Evolutionary conservation across 2,888 invertebrate species (phyloP).

Genomic region (Cryptophagus acutangulus): DNA sequence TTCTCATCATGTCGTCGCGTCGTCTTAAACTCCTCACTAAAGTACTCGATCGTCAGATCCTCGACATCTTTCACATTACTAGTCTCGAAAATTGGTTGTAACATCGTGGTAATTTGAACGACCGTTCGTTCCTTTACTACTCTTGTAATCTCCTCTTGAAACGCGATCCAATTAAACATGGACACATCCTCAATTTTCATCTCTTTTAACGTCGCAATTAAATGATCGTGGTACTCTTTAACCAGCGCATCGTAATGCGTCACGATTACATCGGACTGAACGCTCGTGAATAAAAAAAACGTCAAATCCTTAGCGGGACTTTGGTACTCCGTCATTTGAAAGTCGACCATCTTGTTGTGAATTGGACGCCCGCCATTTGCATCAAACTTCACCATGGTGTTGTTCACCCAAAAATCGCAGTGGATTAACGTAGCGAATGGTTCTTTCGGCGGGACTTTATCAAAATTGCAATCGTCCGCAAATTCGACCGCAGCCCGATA

Average conservation of each 20-base stretch:
- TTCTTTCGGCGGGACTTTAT: conserved; percentile 33
- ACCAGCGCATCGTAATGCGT: conserved; percentile 18
- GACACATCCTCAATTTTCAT: conserved; percentile 30
- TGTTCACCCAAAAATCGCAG: conserved; percentile 56
- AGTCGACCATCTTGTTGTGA: conserved; percentile 32
- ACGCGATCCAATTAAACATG: conserved; percentile 41
- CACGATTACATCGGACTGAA: conserved; percentile 14
- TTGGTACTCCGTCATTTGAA: conserved; percentile 28
- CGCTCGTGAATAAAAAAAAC: conserved; percentile 33
- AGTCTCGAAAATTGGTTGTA: conserved; percentile 43
- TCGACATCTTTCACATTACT: conserved; percentile 40
- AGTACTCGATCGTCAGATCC: conserved; percentile 34
- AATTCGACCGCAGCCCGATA: background rate
- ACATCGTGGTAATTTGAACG: conserved; percentile 46
- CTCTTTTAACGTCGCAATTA: conserved; percentile 4
- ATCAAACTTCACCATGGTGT: conserved; percentile 50
- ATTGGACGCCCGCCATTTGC: conserved; percentile 17
- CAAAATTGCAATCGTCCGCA: no score
- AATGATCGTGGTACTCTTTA: conserved; percentile 18
- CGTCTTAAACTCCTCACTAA: conserved; percentile 14
- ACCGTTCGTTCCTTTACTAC: conserved; percentile 38
- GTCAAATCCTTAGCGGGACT: conserved; percentile 30
- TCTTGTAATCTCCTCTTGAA: conserved; percentile 39
- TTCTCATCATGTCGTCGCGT: conserved; percentile 25
- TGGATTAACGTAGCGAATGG: conserved; percentile 53